Conservation (phyloP, 2,113 vertebrate species). For the Epinephelus lanceolatus region DNA sequence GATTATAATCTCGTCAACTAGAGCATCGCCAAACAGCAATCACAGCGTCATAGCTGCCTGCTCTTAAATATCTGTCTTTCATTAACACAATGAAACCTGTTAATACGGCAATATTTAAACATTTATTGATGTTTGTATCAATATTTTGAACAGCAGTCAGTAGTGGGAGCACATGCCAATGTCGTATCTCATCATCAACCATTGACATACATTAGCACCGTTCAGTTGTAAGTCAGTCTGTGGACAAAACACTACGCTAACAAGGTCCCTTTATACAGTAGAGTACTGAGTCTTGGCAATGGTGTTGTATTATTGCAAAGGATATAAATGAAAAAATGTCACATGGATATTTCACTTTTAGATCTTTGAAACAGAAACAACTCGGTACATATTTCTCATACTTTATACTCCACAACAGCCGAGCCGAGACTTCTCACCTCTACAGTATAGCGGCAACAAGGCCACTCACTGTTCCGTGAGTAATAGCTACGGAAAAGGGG, state of each 20-base stretch:
- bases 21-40: not conserved
- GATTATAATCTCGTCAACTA: not conserved
- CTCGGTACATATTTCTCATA: not conserved
- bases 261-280: not conserved
- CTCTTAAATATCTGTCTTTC: not conserved
- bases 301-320: not conserved
- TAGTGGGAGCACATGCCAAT: constrained; percentile 35
- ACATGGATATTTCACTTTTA: not conserved
- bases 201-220: constrained; percentile 1
- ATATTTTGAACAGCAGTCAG: constrained; percentile 33
- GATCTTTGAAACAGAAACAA: not conserved
- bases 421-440: not conserved
- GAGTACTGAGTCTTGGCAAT: not conserved
- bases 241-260: not conserved
- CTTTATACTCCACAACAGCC: not conserved
- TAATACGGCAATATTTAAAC: constrained; percentile 8
- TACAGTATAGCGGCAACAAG: not conserved
- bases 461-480: not conserved
- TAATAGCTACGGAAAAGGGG: not conserved
- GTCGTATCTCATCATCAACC: constrained; percentile 10
- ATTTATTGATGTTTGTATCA: constrained; percentile 34
- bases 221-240: not conserved
- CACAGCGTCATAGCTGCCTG: not conserved
- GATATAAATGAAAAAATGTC: not conserved
- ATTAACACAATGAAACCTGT: not conserved